Base-by-base conservation (phyloP, 1,140 invertebrate genomes). In the Arctopsyche grandis region DNA sequence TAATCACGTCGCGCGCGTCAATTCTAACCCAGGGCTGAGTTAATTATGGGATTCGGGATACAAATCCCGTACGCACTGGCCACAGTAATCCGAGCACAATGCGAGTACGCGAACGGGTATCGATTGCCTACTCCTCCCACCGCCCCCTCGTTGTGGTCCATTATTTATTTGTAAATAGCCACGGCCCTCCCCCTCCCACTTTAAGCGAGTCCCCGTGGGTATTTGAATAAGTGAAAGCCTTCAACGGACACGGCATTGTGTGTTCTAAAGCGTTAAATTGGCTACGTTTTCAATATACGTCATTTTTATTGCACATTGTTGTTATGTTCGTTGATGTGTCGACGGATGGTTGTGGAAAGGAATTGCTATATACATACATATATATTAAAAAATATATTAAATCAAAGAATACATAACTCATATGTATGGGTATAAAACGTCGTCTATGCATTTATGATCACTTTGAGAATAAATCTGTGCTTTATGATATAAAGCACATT, bases 31-130 rank as follows among this genome's bases (percentile, higher is more conserved):
- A 52, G 22, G 19, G 19, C 63, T 24, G 63, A 22, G 63, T 66
- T 66, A 66, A 66, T 66, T 66, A 66, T 66, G 63, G 63, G 63
- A 66, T 66, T 66, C 24, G 21, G 63, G 63, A 66, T 24, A 22
- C 58, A 21, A 66, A 22, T 66, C 63, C 63, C 24, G 63, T 52
- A 52, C 48, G 48, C 48, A 52, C 48, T 52, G 48, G 48, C 12
- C 48, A 52, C 48, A 52, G 48, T 52, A 52, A 52, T 52, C 48
- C 48, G 48, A 52, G 16, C 48, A 52, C 48, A 52, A 52, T 52
- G 48, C 16, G 16, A 52, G 48, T 52, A 52, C 48, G 48, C 48
- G 48, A 16, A 52, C 48, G 12, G 48, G 16, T 52, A 52, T 52
- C 48, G 48, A 52, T 52, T 52, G 48, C 48, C 48, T 16, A 52